Percentiles rank a stretch among this genome's conserved stretches.
Conservation (phyloP, 2,797 vertebrate genomes). For the Ambastaia sidthimunki region DNA sequence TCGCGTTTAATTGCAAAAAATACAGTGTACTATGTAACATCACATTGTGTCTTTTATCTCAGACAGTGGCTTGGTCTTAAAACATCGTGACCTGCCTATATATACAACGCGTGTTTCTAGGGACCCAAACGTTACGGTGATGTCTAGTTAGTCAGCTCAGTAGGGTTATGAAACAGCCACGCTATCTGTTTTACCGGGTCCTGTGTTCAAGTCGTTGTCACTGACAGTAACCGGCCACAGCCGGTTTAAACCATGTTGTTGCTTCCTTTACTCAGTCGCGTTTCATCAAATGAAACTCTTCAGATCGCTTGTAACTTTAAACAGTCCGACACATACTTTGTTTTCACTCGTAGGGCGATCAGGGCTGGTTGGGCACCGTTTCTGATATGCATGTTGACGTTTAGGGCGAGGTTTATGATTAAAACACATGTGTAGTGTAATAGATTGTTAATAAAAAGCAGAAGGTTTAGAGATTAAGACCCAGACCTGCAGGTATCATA, state of each 20-base stretch:
- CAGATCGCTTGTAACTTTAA: background rate
- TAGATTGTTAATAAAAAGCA: background rate
- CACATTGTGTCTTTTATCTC: background rate
- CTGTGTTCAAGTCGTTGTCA: background rate
- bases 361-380: background rate
- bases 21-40: background rate
- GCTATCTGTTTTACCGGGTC: background rate
- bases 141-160: background rate
- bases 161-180: background rate
- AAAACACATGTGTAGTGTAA: background rate
- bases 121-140: background rate
- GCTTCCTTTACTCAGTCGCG: background rate
- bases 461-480: background rate
- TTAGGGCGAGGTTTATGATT: background rate
- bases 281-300: background rate
- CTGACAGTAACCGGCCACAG: slow-evolving; percentile 45
- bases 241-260: slow-evolving; percentile 41
- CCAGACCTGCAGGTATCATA: background rate
- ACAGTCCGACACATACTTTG: background rate
- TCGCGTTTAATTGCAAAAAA: no score
- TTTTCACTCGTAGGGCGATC: background rate
- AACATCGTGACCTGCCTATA: background rate
- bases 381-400: background rate
- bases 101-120: background rate
- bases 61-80: background rate